Evolutionary conservation across 2,797 vertebrate genomes (phyloP), one percentile per base, ranked within the genome.

Genomic region (Rhinichthys osculus): DNA sequence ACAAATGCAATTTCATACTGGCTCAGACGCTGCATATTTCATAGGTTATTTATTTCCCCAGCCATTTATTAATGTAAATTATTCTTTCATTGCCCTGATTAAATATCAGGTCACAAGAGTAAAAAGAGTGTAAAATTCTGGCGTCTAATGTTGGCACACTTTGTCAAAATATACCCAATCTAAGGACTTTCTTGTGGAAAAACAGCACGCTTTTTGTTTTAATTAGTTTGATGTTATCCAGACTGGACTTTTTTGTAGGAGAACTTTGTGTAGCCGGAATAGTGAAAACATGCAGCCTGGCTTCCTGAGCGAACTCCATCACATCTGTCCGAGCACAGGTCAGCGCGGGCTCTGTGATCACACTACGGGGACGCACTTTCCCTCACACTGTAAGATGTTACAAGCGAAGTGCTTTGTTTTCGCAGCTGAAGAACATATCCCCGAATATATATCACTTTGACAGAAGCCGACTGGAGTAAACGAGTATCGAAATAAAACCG

Each of bases 371-470:
- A 90, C 84, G 38, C 67, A 69, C 83, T 92, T 92, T 93, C 91
- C 91, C 90, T 90, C 70, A 82, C 86, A 84, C 91, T 81, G 85
- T 86, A 83, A 77, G 85, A 77, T 86, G 70, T 85, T 90, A 86
- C 62, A 78, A 81, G 84, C 83, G 21, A 83, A 86, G 80, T 11
- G 87, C 82, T 83, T 87, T 94, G 92, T 94, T 94, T 93, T 92
- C 88, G 90, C 93, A 94, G 93, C 93, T 94, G 92, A 94, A 91
- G 88, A 77, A 85, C 89, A 80, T 87, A 91, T 82, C 78, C 85
- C 90, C 89, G 89, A 88, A 90, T 87, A 93, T 92, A 93, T 92
- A 94, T 93, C 92, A 93, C 85, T 83, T 82, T 92, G 90, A 84
- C 92, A 92, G 90, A 86, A 79, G 89, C 86, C 87, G 88, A 90